Evolutionary conservation across 2,888 invertebrate genomes (phyloP), one percentile per base, ranked within the genome.

Genomic region (Microplitis deprimator): DNA sequence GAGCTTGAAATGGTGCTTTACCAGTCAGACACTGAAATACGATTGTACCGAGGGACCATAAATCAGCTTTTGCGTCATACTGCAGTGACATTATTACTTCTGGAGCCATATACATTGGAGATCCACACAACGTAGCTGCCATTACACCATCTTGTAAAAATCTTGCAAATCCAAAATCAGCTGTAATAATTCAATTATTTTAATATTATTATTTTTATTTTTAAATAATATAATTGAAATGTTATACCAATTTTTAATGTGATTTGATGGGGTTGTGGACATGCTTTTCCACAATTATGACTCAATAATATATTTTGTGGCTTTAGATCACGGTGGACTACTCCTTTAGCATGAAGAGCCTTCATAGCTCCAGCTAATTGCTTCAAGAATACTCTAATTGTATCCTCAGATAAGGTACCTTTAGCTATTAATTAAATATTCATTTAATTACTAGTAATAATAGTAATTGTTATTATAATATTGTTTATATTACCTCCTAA

Each of bases 21-120:
- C 99, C 98, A 39, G 98, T 98, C 82, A 99, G 93, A 91, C 99
- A 99, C 91, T 98, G 98, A 91, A 97, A 98, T 78, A 99, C 96
- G 85, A 99, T 99, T 17, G 99, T 99, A 75, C 99, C 99, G 84
- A 99, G 92, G 83, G 98, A 98, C 99, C 99, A 99, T 78, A 99
- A 93, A 91, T 99, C 99, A 8, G 99, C 99, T 92, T 99, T 99
- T 75, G 98, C 98, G 91, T 98, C 98, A 89, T 99, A 99, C 88
- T 98, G 97, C 80, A 97, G 91, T 1, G 98, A 98, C 98, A 99
- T 99, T 86, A 99, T 99, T 75, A 99, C 98, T 92, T 99, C 98
- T 0, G 98, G 98, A 59, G 98, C 98, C 99, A 99, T 99, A 89
- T 99, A 99, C 99, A 99, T 99, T 13, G 99, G 99, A 69, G 99